phyloP scores from a whole-genome alignment of 1,140 invertebrate genomes.

The Drosophila orena region DNA sequence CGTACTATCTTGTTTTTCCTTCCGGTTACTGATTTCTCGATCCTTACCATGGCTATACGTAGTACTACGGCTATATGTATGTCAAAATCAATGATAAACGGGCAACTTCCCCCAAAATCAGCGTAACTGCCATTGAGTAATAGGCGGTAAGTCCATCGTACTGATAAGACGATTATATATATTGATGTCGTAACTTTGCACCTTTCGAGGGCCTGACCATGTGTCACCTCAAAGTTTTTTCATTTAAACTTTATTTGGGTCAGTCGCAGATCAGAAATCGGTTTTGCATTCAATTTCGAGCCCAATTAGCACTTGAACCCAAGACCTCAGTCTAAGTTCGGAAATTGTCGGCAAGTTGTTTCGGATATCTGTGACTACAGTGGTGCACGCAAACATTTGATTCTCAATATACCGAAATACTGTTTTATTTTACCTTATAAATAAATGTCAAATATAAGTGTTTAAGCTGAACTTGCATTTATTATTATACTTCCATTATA shows the following conservation, averaged over 20 bases:
- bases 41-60: conserved; percentile 15
- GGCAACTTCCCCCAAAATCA: not conserved
- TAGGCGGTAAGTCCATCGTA: not conserved
- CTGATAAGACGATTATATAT: conserved; percentile 19
- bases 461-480: too few species aligned
- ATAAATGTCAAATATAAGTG: too few species aligned
- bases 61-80: not conserved
- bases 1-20: conserved; percentile 9
- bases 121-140: conserved; percentile 31
- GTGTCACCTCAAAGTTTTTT: conserved; percentile 4
- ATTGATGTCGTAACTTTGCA: not conserved
- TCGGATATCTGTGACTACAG: conserved; percentile 29
- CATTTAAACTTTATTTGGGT: conserved; percentile 28
- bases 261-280: conserved; percentile 37
- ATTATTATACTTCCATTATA: too few species aligned
- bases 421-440: not conserved
- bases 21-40: conserved; percentile 4
- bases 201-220: conserved; percentile 5
- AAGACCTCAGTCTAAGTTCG: conserved; percentile 53
- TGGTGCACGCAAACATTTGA: not conserved
- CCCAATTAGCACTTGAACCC: conserved; percentile 72
- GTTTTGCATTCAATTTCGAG: conserved; percentile 57
- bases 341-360: conserved; percentile 32
- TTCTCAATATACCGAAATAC: not conserved
- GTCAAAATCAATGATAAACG: not conserved